Conservation (phyloP, 1,140 invertebrate genomes). For the Druon quercuslanigerum region DNA sequence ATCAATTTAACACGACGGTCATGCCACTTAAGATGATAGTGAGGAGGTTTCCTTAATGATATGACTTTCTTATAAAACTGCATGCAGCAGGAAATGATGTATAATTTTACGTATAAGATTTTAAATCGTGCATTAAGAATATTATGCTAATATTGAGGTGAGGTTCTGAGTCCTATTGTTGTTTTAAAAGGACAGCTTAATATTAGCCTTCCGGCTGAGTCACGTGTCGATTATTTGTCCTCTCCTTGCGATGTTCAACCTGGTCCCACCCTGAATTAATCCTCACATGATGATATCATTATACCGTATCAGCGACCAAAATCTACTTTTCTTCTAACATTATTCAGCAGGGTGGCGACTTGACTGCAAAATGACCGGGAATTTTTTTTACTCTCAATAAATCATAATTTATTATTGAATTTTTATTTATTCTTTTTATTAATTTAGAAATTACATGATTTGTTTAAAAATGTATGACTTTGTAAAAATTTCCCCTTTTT, state of each 20-base stretch:
- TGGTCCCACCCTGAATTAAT: constrained; percentile 6
- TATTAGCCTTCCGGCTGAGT: constrained; percentile 23
- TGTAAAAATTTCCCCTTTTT: no score
- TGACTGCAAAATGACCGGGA: no score
- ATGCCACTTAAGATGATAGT: no score
- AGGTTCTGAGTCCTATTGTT: constrained; percentile 3
- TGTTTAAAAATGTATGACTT: no score
- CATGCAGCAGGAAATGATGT: background rate
- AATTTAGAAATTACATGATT: no score
- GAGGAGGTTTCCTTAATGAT: no score
- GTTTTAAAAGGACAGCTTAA: constrained; percentile 11
- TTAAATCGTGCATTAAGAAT: constrained; percentile 13
- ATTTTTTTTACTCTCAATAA: no score
- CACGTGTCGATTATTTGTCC: constrained; percentile 20
- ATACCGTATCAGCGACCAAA: background rate
- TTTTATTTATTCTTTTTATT: no score
- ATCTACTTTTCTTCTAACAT: background rate
- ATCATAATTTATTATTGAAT: no score
- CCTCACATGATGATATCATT: background rate
- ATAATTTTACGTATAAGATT: background rate
- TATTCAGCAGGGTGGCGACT: background rate
- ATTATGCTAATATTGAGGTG: constrained; percentile 17
- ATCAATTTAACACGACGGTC: no score
- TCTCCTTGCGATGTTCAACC: background rate
- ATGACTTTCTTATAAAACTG: background rate